Percentiles rank a stretch among this genome's conserved stretches.
Evolutionary conservation across 2,888 invertebrate genomes (phyloP).

Genomic region (Clistopyga incitator): DNA sequence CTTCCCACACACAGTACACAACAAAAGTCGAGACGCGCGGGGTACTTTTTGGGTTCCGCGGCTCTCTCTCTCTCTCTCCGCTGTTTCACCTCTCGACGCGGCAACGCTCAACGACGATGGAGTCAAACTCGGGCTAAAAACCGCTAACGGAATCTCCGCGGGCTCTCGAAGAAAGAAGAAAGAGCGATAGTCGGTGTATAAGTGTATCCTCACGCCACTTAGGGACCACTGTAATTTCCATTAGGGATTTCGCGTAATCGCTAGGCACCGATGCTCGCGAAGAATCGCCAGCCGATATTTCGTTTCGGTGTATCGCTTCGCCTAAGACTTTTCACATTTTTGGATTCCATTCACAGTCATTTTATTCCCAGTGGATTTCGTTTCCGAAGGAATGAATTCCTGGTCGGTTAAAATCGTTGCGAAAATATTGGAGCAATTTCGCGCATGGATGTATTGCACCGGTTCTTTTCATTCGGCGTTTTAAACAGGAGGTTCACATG

Average conservation of each 20-base stretch:
- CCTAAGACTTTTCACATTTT: conserved; percentile 42
- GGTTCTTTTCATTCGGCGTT: neutral
- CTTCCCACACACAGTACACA: conserved; percentile 81
- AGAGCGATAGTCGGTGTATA: conserved; percentile 32
- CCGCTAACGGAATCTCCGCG: conserved; percentile 77
- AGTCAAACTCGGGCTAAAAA: conserved; percentile 73
- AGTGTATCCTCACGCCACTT: conserved; percentile 81
- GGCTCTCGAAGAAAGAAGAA: conserved; percentile 51
- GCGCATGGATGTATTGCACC: neutral
- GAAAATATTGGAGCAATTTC: neutral
- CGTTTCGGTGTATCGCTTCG: conserved; percentile 33
- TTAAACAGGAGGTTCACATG: no score
- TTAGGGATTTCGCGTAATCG: conserved; percentile 79
- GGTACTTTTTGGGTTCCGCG: conserved; percentile 19
- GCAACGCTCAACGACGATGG: conserved; percentile 34
- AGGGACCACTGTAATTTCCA: conserved; percentile 82
- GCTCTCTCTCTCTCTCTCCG: neutral
- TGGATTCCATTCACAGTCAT: conserved; percentile 41
- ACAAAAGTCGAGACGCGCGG: conserved; percentile 44
- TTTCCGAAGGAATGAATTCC: neutral
- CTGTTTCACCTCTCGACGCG: conserved; percentile 16
- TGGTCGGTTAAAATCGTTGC: neutral
- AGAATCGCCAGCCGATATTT: conserved; percentile 42
- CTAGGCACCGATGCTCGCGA: conserved; percentile 48
- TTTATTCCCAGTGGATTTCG: conserved; percentile 20